These are phyloP conservation scores for Ammodytes marinus DNA, from an alignment of 2,113 vertebrate genomes.

Conservation along the genomic window DNA sequence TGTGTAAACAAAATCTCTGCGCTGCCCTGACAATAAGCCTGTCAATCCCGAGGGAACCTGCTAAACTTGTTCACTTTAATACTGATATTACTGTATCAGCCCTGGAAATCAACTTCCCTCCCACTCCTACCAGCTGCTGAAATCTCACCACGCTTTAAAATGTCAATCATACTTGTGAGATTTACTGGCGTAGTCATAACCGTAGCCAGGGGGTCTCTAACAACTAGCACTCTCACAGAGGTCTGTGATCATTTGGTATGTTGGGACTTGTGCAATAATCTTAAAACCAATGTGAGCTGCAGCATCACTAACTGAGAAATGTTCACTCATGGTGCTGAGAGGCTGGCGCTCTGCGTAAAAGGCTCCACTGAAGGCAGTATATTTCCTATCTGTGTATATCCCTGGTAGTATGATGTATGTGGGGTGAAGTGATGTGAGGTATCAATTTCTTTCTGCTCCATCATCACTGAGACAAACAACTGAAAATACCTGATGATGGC, in stretches of 20 bases:
- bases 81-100: not conserved
- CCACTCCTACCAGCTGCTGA: not conserved
- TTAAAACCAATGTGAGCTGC: not conserved
- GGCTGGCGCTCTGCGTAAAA: not conserved
- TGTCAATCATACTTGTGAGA: conserved; percentile 10
- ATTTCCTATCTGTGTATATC: not conserved
- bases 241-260: conserved; percentile 11
- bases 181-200: conserved; percentile 8
- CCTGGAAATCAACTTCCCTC: not conserved
- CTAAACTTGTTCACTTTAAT: not conserved
- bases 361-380: not conserved
- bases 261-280: conserved; percentile 14
- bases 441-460: not conserved
- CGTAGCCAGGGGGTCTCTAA: conserved; percentile 17
- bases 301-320: conserved; percentile 1
- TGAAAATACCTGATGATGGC: not conserved
- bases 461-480: not conserved
- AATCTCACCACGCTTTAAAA: conserved; percentile 2
- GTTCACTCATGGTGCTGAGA: not conserved
- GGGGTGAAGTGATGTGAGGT: not conserved
- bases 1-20: not conserved
- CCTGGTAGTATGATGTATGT: not conserved
- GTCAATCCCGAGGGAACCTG: conserved; percentile 11
- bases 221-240: conserved; percentile 11
- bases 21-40: not conserved